Percentiles rank a stretch among this genome's conserved stretches.
Conservation (phyloP, 2,113 vertebrate species). For the Aptenodytes forsteri region DNA sequence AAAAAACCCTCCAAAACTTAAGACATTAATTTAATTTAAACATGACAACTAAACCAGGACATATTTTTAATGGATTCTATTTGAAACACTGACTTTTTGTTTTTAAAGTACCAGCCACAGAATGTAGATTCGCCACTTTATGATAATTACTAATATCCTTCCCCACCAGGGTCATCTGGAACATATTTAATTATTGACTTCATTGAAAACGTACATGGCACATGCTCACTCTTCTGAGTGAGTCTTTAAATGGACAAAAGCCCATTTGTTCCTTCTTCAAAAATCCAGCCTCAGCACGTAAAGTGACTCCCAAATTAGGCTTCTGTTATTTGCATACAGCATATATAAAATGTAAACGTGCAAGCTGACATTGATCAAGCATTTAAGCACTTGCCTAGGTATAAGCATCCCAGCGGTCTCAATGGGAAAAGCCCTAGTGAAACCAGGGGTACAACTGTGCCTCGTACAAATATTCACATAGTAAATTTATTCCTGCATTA, state of each 20-base stretch:
- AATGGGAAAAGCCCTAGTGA: background rate
- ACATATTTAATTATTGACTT: slow-evolving; percentile 35
- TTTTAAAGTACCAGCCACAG: background rate
- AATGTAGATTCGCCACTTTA: background rate
- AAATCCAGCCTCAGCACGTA: background rate
- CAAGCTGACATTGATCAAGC: background rate
- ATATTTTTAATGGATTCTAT: background rate
- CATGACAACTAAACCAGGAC: background rate
- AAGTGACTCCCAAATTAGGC: background rate
- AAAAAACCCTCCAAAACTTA: background rate
- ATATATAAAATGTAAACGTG: background rate
- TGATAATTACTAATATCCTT: background rate
- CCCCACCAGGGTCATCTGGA: background rate
- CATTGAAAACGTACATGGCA: background rate
- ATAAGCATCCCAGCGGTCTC: background rate
- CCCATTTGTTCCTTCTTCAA: background rate
- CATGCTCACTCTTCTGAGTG: background rate
- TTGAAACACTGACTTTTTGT: slow-evolving; percentile 25
- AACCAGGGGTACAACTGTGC: background rate
- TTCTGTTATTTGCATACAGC: background rate
- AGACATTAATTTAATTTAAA: background rate
- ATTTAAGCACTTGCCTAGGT: background rate
- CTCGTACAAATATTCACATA: fast-evolving
- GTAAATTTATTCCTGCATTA: background rate
- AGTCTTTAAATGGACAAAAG: slow-evolving; percentile 24